Conservation (phyloP, 2,797 vertebrate genomes). For the Xenopus petersii region DNA sequence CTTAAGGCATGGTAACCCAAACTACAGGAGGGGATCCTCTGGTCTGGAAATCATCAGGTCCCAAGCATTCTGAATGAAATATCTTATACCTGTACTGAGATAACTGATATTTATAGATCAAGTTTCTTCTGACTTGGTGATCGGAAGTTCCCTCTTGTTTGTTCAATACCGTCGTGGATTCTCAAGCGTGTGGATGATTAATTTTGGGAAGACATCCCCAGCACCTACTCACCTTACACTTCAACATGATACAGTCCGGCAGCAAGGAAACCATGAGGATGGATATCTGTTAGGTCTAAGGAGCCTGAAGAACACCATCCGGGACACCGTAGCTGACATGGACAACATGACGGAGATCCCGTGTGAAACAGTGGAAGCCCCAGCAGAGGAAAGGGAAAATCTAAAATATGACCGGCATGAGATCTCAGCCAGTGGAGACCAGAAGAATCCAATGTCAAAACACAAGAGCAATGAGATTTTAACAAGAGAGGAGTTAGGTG, state of each 20-base stretch:
- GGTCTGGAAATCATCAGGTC: too few species aligned
- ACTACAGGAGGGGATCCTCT: too few species aligned
- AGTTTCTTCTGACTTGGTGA: slow-evolving; percentile 60
- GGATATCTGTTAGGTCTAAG: slow-evolving; percentile 81
- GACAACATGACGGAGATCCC: slow-evolving; percentile 16
- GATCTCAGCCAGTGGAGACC: background rate
- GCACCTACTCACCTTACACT: slow-evolving; percentile 60
- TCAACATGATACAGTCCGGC: slow-evolving; percentile 75
- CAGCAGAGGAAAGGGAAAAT: background rate
- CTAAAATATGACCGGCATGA: background rate
- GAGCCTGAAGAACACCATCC: slow-evolving; percentile 66
- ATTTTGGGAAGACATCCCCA: slow-evolving; percentile 82
- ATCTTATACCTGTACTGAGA: too few species aligned
- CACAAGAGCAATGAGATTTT: slow-evolving; percentile 9
- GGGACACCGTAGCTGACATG: slow-evolving; percentile 22
- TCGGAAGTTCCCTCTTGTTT: slow-evolving; percentile 89
- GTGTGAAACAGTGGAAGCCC: background rate
- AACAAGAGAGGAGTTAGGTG: background rate
- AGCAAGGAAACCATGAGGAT: slow-evolving; percentile 78
- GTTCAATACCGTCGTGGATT: slow-evolving; percentile 77
- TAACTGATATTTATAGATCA: too few species aligned
- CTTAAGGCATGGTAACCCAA: too few species aligned
- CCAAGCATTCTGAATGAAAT: too few species aligned
- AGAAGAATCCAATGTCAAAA: slow-evolving; percentile 1
- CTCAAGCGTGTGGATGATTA: slow-evolving; percentile 90